Conservation (phyloP, 2,113 vertebrate species). For the Onychorhynchus coronatus region DNA sequence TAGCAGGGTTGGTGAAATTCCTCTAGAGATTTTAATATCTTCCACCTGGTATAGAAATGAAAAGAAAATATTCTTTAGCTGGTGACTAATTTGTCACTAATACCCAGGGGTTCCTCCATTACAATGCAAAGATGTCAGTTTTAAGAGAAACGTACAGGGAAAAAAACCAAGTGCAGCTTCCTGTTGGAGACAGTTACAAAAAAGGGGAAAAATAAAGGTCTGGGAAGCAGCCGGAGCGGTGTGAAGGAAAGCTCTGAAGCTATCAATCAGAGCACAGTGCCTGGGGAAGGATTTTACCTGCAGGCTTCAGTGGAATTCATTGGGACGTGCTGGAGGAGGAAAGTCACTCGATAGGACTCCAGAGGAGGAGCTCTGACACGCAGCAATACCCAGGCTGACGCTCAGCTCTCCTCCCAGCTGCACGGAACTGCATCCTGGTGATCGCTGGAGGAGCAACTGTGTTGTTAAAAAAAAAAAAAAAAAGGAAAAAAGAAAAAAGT, state of each 20-base stretch:
- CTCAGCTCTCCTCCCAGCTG: background rate
- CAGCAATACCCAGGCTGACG: background rate
- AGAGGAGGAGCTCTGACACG: slow-evolving; percentile 1
- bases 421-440: background rate
- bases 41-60: slow-evolving; percentile 55
- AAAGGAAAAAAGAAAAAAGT: background rate
- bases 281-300: slow-evolving; percentile 23
- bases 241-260: slow-evolving; percentile 7
- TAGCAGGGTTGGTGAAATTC: background rate
- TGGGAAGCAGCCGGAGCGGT: background rate
- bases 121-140: slow-evolving; percentile 47
- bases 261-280: background rate
- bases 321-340: background rate
- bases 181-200: background rate
- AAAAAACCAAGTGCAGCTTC: background rate
- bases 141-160: background rate
- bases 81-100: slow-evolving; percentile 64
- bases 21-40: slow-evolving; percentile 49
- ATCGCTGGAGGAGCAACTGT: background rate
- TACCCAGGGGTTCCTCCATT: slow-evolving; percentile 52
- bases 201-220: background rate
- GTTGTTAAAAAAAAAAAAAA: background rate
- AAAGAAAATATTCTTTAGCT: slow-evolving; percentile 1
- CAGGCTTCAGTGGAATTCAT: slow-evolving; percentile 33
- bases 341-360: background rate